Evolutionary conservation across 2,113 vertebrate species (phyloP), one percentile per base, ranked within the genome.

Genomic region (Pseudopodoces humilis): DNA sequence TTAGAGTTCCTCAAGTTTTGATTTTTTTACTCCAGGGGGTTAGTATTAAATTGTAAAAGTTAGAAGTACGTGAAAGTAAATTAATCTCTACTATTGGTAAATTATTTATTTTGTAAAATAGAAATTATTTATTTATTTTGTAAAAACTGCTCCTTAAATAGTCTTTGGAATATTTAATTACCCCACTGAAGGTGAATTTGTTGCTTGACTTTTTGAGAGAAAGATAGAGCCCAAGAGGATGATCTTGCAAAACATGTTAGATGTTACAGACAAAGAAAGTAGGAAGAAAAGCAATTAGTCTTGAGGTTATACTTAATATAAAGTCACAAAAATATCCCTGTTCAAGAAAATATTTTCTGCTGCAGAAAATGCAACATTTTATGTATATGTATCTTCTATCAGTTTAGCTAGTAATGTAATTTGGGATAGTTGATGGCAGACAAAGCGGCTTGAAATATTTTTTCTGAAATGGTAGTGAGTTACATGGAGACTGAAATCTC

Each of bases 1-100:
- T 43, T 89, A 39, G 28, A 39, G 67, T 97, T 97, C 89, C 92
- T 96, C 86, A 92, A 90, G 86, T 83, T 94, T 78, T 94, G 65
- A 91, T 21, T 67, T 68, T 78, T 83, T n/a, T 46, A 46, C 30
- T 76, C 16, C 59, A 52, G n/a, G n/a, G 33, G 8, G 20, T 49
- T 64, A 85, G 10, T 62, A 52, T 74, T 52, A 87, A 43, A 33
- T 33, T 41, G 7, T 25, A 25, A 59, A 70, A 9, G 4, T 65
- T 63, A 11, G 39, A 39, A 39, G 39, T 39, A 39, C 12, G 39
- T 39, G 39, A 39, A 11, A 39, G 0, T 55, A 83, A 72, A 9
- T 60, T 41, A 58, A 24, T 80, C 15, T 80, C 35, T 65, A 39
- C 23, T 59, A 5, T 39, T 47, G 28, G 13, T 31, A 59, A 85